These are phyloP conservation scores for Neotoxoptera formosana DNA, from an alignment of 1,140 invertebrate species.

Conservation along the genomic window DNA sequence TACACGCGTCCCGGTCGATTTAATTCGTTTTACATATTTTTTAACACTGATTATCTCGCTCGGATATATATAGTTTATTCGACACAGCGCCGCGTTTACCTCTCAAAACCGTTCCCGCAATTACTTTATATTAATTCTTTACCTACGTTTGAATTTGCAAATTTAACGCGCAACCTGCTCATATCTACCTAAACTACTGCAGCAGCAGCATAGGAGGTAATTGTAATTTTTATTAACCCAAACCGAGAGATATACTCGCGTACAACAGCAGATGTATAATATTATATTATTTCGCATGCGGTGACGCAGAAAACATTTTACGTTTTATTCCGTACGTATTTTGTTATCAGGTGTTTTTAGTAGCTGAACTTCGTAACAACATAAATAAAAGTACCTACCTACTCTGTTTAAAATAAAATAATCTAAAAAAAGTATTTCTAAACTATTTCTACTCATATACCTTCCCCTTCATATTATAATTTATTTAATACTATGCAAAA, in stretches of 20 bases:
- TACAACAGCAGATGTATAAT: neutral
- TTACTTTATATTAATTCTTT: neutral
- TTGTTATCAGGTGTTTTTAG: neutral
- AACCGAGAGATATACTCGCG: neutral
- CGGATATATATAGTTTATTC: neutral
- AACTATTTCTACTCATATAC: neutral
- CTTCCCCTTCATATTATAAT: neutral
- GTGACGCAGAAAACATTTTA: neutral
- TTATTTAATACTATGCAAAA: conserved; percentile 21
- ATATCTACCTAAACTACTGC: no score
- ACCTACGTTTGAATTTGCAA: neutral
- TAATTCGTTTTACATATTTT: neutral
- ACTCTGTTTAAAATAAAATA: neutral
- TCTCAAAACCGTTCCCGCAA: neutral
- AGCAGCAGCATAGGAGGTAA: neutral
- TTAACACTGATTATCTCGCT: neutral
- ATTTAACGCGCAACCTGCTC: neutral
- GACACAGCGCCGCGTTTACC: neutral
- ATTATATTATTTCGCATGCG: neutral
- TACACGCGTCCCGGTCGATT: neutral
- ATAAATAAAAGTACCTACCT: neutral
- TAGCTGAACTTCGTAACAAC: neutral
- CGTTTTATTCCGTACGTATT: neutral
- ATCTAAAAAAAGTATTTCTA: neutral
- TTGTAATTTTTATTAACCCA: neutral